Conservation (phyloP, 2,888 invertebrate genomes). For the Xestobium rufovillosum region DNA sequence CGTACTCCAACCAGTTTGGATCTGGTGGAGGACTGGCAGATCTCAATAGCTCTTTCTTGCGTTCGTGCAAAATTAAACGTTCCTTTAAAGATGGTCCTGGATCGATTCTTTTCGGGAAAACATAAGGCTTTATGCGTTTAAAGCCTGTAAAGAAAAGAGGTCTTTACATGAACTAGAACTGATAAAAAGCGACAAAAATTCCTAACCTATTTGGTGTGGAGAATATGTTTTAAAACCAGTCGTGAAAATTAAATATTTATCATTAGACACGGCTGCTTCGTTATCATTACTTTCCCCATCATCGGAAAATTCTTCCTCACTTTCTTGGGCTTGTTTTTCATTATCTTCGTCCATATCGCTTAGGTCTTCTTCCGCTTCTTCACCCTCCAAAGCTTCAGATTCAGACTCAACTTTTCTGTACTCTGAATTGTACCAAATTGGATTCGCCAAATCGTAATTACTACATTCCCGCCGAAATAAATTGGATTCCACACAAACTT, state of each 20-base stretch:
- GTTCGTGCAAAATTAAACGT: constrained; percentile 53
- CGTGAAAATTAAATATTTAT: constrained; percentile 74
- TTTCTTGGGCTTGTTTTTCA: constrained; percentile 5
- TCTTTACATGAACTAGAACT: too few relatives aligned
- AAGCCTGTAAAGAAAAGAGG: constrained; percentile 43
- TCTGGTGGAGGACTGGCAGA: constrained; percentile 45
- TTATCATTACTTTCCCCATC: constrained; percentile 26
- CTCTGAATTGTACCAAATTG: constrained; percentile 57
- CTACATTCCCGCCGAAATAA: constrained; percentile 26
- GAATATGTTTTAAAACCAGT: constrained; percentile 77
- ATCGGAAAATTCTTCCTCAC: constrained; percentile 29
- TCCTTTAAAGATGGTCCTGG: constrained; percentile 62
- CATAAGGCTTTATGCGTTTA: constrained; percentile 62
- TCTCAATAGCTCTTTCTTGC: constrained; percentile 46
- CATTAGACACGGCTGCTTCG: constrained; percentile 26
- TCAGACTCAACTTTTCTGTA: constrained; percentile 51
- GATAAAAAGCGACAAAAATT: constrained; percentile 3
- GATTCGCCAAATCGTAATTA: constrained; percentile 47
- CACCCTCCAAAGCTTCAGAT: constrained; percentile 20
- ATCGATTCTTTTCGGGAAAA: constrained; percentile 59
- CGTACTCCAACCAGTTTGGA: constrained; percentile 61
- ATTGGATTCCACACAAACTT: constrained; percentile 13
- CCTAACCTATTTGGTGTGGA: constrained; percentile 71
- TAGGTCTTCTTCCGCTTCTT: constrained; percentile 17
- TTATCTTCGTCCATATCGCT: constrained; percentile 16